Conservation (phyloP, 1,140 invertebrate genomes). For the Pachypsylla venusta region DNA sequence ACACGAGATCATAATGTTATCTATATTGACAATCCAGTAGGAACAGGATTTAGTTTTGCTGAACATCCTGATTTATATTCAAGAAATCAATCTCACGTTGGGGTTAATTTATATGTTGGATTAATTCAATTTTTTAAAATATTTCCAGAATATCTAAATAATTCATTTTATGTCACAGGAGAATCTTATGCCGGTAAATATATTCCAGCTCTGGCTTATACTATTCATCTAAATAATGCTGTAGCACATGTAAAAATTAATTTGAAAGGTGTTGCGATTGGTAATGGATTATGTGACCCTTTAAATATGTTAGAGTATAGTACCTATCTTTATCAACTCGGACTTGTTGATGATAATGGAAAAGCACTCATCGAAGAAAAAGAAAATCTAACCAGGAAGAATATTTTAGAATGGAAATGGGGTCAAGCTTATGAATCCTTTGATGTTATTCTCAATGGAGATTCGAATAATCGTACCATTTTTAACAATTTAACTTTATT, state of each 20-base stretch:
- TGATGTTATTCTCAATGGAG: slow-evolving; percentile 5
- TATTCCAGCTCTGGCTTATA: slow-evolving; percentile 35
- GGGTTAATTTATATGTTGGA: slow-evolving; percentile 45
- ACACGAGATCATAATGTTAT: slow-evolving; percentile 54
- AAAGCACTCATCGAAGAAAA: slow-evolving; percentile 14
- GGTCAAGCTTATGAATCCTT: neutral
- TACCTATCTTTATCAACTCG: slow-evolving; percentile 65
- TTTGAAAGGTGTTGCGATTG: slow-evolving; percentile 60
- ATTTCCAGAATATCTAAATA: slow-evolving; percentile 29
- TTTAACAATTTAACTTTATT: slow-evolving; percentile 69
- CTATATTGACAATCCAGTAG: slow-evolving; percentile 79
- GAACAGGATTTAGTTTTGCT: slow-evolving; percentile 63
- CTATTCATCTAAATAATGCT: slow-evolving; percentile 34
- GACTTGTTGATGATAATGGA: slow-evolving; percentile 29
- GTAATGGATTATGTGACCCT: slow-evolving; percentile 72
- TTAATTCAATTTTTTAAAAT: slow-evolving; percentile 55
- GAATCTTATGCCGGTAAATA: slow-evolving; percentile 44
- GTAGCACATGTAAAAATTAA: slow-evolving; percentile 45
- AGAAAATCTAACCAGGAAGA: slow-evolving; percentile 11
- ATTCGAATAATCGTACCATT: slow-evolving; percentile 14
- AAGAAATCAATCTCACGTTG: slow-evolving; percentile 47
- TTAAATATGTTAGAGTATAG: slow-evolving; percentile 60
- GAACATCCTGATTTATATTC: slow-evolving; percentile 46
- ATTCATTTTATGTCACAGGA: slow-evolving; percentile 30
- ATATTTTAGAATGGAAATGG: slow-evolving; percentile 14